A percentile compares a stretch with the other conserved stretches of the same genome.
Conservation (phyloP, 30 jellyfish, hydroid and myxozoan genomes). For the Chrysaora quinquecirrha region DNA sequence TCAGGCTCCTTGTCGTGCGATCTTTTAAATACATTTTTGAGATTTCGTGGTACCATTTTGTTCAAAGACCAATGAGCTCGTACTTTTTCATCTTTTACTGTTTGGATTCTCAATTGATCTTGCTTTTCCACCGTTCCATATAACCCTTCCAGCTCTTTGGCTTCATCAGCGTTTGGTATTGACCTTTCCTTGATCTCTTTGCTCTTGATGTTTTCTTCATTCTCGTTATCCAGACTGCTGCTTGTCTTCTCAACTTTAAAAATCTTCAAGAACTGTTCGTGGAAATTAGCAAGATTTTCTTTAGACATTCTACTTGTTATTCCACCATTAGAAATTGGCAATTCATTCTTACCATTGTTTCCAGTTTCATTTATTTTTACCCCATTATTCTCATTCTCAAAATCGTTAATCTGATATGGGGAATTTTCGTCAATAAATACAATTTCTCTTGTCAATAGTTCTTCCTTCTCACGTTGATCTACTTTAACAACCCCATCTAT, state of each 20-base stretch:
- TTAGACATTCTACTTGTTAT: constrained; percentile 18
- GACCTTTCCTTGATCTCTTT: neutral
- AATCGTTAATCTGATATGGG: no score
- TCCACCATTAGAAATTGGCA: neutral
- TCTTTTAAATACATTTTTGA: no score
- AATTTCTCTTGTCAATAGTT: neutral
- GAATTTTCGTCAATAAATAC: neutral
- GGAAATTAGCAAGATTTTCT: constrained; percentile 13
- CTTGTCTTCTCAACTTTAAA: neutral
- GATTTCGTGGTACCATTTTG: no score
- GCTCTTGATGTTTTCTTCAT: neutral
- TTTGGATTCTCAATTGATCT: no score
- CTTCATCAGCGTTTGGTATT: neutral
- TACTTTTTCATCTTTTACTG: neutral
- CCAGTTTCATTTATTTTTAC: neutral
- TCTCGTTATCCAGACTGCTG: neutral
- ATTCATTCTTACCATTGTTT: neutral
- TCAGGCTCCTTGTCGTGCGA: no score
- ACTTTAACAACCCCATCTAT: neutral
- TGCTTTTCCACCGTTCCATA: no score
- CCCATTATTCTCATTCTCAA: no score
- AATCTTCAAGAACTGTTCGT: constrained; percentile 13
- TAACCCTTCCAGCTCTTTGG: no score
- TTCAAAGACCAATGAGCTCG: neutral
- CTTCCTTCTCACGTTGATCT: neutral